Percentiles rank a stretch among this genome's conserved stretches.
Evolutionary conservation across 2,888 invertebrate genomes (phyloP).

Genomic region (Cheilosia soror): DNA sequence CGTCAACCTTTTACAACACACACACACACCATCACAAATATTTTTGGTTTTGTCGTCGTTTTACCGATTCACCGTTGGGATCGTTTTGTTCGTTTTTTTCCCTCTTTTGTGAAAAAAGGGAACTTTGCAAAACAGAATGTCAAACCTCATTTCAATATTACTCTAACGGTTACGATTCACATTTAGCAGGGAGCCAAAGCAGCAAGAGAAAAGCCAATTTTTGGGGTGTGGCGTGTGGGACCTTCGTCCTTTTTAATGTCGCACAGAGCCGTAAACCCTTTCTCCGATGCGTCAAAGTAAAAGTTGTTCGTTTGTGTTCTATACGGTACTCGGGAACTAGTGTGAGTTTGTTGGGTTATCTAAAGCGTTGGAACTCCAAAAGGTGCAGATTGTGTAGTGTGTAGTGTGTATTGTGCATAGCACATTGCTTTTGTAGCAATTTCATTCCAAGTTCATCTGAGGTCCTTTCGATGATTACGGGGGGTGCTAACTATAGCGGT

Average conservation of each 20-base stretch:
- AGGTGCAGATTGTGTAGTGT: constrained; percentile 12
- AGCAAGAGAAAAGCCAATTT: neutral
- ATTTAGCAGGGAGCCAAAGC: constrained; percentile 13
- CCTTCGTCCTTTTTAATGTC: neutral
- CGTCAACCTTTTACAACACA: constrained; percentile 21
- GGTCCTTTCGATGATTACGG: constrained; percentile 23
- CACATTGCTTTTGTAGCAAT: constrained; percentile 39
- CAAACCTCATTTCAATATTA: constrained; percentile 50
- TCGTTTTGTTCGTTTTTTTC: neutral
- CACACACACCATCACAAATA: neutral
- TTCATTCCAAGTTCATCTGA: constrained; percentile 16
- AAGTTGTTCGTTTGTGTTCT: constrained; percentile 39
- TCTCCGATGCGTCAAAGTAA: constrained; percentile 35
- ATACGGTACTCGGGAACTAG: neutral
- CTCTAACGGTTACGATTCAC: constrained; percentile 35
- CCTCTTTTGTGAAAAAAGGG: neutral
- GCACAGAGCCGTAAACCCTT: neutral
- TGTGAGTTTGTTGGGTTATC: constrained; percentile 4
- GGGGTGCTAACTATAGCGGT: neutral
- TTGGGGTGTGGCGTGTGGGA: neutral
- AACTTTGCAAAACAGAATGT: constrained; percentile 35
- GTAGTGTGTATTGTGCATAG: constrained; percentile 1
- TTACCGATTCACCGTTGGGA: neutral
- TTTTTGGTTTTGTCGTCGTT: constrained; percentile 10
- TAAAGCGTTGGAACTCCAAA: constrained; percentile 5